Evolutionary conservation across 2,888 invertebrate genomes (phyloP).

Genomic region (Lasioglossum morio): DNA sequence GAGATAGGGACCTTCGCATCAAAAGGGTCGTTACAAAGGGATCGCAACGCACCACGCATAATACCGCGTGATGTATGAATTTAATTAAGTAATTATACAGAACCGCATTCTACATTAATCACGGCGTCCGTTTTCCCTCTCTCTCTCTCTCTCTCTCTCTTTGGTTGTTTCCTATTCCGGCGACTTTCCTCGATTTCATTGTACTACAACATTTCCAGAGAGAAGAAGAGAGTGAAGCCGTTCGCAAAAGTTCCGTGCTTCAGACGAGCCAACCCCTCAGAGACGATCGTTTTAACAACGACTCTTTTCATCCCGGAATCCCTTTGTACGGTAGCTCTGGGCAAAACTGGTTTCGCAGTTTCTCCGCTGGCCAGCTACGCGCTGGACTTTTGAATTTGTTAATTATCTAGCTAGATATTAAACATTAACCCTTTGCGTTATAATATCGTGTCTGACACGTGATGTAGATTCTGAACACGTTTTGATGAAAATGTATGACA

Average conservation of each 20-base stretch:
- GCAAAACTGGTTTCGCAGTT: constrained; percentile 23
- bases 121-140: constrained; percentile 36
- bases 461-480: too few species aligned
- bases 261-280: constrained; percentile 30
- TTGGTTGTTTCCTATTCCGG: not conserved
- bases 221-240: not conserved
- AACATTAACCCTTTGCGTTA: not conserved
- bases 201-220: constrained; percentile 39
- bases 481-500: too few species aligned
- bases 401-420: not conserved
- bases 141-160: not conserved
- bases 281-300: constrained; percentile 57
- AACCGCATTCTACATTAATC: constrained; percentile 73
- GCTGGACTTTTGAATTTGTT: not conserved
- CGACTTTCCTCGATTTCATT: constrained; percentile 51
- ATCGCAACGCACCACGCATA: constrained; percentile 64
- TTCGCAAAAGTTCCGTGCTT: constrained; percentile 43
- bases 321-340: constrained; percentile 17
- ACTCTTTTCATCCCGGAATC: constrained; percentile 48
- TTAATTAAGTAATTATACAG: constrained; percentile 80
- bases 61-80: constrained; percentile 78
- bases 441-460: too few species aligned
- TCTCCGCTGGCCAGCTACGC: not conserved
- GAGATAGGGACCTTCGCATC: constrained; percentile 62
- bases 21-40: constrained; percentile 66